A percentile compares a stretch with the other conserved stretches of the same genome.
Conservation (phyloP, 2,888 invertebrate species). For the Pollenia amentaria region DNA sequence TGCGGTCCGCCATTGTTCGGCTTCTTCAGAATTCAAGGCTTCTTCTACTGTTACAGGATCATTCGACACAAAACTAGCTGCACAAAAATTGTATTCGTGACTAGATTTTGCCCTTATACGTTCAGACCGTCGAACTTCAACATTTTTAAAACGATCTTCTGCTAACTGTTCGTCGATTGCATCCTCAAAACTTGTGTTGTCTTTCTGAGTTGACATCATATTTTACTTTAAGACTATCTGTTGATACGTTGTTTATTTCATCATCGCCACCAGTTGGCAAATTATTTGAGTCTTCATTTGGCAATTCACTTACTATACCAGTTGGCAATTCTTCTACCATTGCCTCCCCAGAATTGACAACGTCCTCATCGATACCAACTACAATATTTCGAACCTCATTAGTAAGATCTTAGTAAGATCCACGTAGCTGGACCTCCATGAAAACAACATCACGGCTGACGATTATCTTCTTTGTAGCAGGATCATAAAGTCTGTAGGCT, state of each 20-base stretch:
- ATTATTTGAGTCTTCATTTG: neutral
- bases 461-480: conserved; percentile 58
- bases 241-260: too few relatives aligned
- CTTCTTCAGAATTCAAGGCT: too few relatives aligned
- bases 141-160: neutral
- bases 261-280: too few relatives aligned
- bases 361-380: neutral
- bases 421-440: conserved; percentile 62
- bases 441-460: conserved; percentile 69
- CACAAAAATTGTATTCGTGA: conserved; percentile 32
- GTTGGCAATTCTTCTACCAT: conserved; percentile 35
- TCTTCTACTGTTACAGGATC: conserved; percentile 48
- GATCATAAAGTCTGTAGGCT: conserved; percentile 63
- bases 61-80: conserved; percentile 36
- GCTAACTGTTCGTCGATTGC: neutral
- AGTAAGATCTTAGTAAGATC: neutral
- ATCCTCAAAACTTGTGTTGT: conserved; percentile 10
- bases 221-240: too few relatives aligned
- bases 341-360: conserved; percentile 53
- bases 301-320: neutral
- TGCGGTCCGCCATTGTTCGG: too few relatives aligned
- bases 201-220: conserved; percentile 16
- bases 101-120: conserved; percentile 26
- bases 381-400: conserved; percentile 21
- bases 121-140: conserved; percentile 36